Evolutionary conservation across 2,888 invertebrate genomes (phyloP), one percentile per base, ranked within the genome.

Genomic region (Helobdella robusta): DNA sequence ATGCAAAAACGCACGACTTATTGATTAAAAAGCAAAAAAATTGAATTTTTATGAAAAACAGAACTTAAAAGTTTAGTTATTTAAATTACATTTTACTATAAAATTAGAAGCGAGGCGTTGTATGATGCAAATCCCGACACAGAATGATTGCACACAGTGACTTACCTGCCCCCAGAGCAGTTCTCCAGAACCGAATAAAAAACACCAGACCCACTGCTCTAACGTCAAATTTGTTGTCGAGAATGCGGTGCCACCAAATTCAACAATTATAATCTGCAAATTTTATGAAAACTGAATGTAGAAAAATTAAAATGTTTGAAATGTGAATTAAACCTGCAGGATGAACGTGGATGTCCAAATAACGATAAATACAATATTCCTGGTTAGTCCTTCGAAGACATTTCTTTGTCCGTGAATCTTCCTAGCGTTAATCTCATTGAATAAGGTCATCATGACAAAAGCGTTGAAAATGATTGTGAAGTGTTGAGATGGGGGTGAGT

Each of bases 381-480:
- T 89, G 81, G 92, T 90, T 73, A 98, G 87, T 73, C 97, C 97
- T 81, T 89, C 86, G 83, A 98, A 91, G 75, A 98, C 91, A 82
- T 98, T 97, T 73, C 98, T 85, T 83, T 99, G 95, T 71, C 97
- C 97, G 83, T 98, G 98, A 77, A 98, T 97, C 85, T 98, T 98
- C 76, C 98, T 85, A 71, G 97, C 95, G 83, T 99, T 98, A 81
- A 98, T 91, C 84, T 99, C 98, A 85, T 99, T 98, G 84, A 97
- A 98, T 97, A 98, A 84, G 18, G 98, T 98, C 98, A 98, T 99
- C 92, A 99, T 91, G 72, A 98, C 98, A 83, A 98, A 98, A 36
- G 95, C 89, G 83, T 99, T 98, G 85, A 99, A 99, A 79, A 98
- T 97, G 79, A 98, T 89, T 65, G 98, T 99, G 83, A 97, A 98